phyloP scores from a whole-genome alignment of 2,888 invertebrate genomes.

The Podabrus alpinus region DNA sequence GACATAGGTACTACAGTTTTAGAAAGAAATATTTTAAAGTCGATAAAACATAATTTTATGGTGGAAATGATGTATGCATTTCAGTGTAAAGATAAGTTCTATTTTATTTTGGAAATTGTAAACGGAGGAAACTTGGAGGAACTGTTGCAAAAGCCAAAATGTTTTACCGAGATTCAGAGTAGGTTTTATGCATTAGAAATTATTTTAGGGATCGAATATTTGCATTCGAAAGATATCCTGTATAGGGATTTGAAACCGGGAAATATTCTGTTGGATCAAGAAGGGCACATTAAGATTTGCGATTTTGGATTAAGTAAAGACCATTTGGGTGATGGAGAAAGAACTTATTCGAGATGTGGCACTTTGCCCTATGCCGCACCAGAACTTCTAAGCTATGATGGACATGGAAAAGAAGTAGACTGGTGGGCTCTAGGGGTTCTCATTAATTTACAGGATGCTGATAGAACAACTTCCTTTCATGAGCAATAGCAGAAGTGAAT shows the following conservation, averaged over 20 bases:
- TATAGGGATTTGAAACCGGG: conserved; percentile 98
- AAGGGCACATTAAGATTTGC: conserved; percentile 99
- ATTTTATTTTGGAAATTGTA: background rate
- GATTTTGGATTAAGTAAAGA: conserved; percentile 99
- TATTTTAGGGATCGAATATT: background rate
- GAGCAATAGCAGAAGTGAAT: background rate
- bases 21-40: background rate
- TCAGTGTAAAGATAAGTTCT: background rate
- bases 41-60: background rate
- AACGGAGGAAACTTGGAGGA: background rate
- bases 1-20: background rate
- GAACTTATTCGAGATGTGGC: conserved; percentile 96
- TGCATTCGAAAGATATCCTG: conserved; percentile 67
- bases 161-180: background rate
- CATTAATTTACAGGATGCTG: conserved; percentile 98
- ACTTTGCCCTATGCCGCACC: conserved; percentile 96
- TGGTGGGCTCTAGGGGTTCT: conserved; percentile 99
- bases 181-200: background rate
- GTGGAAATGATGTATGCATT: background rate
- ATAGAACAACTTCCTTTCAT: background rate
- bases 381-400: conserved; percentile 94
- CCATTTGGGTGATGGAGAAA: conserved; percentile 94
- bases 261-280: conserved; percentile 95
- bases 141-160: background rate
- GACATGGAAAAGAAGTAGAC: conserved; percentile 91